Percentiles rank a stretch among this genome's conserved stretches.
Conservation (phyloP, 2,888 invertebrate species). For the Xylophagus ater region DNA sequence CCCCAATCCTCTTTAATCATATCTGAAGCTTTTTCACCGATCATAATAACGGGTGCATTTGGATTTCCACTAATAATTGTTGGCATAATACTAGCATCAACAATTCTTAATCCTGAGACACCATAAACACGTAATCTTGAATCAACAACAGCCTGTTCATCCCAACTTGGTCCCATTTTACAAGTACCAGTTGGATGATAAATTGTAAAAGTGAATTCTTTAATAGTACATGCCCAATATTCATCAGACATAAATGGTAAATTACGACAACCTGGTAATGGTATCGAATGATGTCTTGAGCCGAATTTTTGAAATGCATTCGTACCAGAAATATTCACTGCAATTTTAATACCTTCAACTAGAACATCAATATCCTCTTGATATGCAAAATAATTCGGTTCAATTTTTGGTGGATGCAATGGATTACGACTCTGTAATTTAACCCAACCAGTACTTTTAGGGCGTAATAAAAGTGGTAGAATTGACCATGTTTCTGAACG, state of each 20-base stretch:
- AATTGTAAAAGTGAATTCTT: slow-evolving; percentile 72
- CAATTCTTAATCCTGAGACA: slow-evolving; percentile 62
- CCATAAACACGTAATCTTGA: slow-evolving; percentile 66
- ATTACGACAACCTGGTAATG: slow-evolving; percentile 72
- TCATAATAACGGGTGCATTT: slow-evolving; percentile 82
- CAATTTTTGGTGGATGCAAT: slow-evolving; percentile 68
- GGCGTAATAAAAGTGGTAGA: slow-evolving; percentile 66
- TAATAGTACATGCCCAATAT: slow-evolving; percentile 76
- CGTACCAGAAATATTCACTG: slow-evolving; percentile 66
- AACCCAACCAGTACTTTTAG: slow-evolving; percentile 81
- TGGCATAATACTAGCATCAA: slow-evolving; percentile 83
- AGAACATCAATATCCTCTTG: slow-evolving; percentile 67
- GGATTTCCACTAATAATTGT: slow-evolving; percentile 81
- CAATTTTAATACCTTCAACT: slow-evolving; percentile 75
- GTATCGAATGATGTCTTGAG: slow-evolving; percentile 64
- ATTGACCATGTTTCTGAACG: slow-evolving; percentile 77
- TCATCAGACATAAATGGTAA: slow-evolving; percentile 62
- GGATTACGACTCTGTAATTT: slow-evolving; percentile 72
- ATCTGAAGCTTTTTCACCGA: slow-evolving; percentile 80
- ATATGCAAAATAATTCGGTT: slow-evolving; percentile 86
- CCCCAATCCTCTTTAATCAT: slow-evolving; percentile 83
- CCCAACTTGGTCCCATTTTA: slow-evolving; percentile 73
- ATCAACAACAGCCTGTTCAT: slow-evolving; percentile 69
- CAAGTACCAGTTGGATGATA: slow-evolving; percentile 78
- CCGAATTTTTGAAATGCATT: slow-evolving; percentile 71